phyloP scores from a whole-genome alignment of 2,888 invertebrate species.

The Torymus aiolomorphi region DNA sequence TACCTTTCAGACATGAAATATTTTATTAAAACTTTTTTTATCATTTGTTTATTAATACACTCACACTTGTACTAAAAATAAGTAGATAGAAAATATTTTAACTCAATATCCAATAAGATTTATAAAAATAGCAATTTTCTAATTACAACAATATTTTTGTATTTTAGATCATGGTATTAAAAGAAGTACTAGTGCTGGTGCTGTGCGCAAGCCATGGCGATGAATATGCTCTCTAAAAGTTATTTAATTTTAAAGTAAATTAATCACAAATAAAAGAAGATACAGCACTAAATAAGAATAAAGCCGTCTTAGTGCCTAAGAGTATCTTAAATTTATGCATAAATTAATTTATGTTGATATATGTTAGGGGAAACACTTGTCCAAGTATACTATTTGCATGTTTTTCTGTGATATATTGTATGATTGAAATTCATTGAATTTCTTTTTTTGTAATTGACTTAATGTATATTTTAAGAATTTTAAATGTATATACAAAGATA shows the following conservation, averaged over 20 bases:
- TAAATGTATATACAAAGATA: constrained; percentile 32
- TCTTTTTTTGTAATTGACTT: constrained; percentile 37
- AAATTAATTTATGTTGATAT: constrained; percentile 41
- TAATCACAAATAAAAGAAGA: constrained; percentile 23
- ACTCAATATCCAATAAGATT: background rate
- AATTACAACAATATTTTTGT: constrained; percentile 2
- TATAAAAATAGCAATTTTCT: too few relatives aligned
- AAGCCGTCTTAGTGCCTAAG: constrained; percentile 53
- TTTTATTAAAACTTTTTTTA: too few relatives aligned
- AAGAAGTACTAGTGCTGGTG: constrained; percentile 73
- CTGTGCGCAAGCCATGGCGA: constrained; percentile 74
- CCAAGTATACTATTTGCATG: constrained; percentile 28
- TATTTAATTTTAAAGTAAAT: constrained; percentile 30
- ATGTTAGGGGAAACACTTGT: constrained; percentile 25
- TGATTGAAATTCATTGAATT: constrained; percentile 48
- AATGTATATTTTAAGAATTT: constrained; percentile 22
- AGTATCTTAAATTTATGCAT: constrained; percentile 39
- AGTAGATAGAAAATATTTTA: background rate
- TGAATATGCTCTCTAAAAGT: constrained; percentile 57
- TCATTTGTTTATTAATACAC: too few relatives aligned
- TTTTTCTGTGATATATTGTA: constrained; percentile 52
- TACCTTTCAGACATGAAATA: too few relatives aligned
- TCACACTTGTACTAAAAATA: too few relatives aligned
- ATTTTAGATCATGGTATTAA: constrained; percentile 72
- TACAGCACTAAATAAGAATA: constrained; percentile 46